A percentile compares a stretch with the other conserved stretches of the same genome.
These are phyloP conservation scores for Pterobdella sp. DNA, from an alignment of 2,888 invertebrate genomes.

Conservation along the genomic window DNA sequence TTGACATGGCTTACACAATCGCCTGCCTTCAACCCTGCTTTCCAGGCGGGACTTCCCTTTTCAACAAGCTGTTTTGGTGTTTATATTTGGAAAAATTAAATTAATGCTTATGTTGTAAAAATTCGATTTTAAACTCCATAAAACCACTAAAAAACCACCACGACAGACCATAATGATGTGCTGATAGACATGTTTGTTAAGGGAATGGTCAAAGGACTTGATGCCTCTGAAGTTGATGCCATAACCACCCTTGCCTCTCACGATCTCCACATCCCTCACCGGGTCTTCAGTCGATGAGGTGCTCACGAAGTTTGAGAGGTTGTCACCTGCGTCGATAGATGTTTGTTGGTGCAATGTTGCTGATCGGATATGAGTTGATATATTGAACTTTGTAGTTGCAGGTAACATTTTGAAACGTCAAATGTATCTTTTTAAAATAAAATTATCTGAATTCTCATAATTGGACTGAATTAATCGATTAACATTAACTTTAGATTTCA, in stretches of 20 bases:
- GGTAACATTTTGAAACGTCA: too few species aligned
- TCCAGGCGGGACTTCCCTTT: constrained; percentile 73
- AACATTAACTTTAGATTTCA: too few species aligned
- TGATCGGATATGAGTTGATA: neutral
- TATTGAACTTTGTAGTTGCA: constrained; percentile 3
- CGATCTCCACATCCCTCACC: constrained; percentile 76
- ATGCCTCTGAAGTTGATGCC: constrained; percentile 97
- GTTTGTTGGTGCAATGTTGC: constrained; percentile 8
- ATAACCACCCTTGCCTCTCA: constrained; percentile 86
- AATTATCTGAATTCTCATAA: too few species aligned
- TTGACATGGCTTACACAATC: constrained; percentile 79
- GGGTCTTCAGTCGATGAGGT: constrained; percentile 69
- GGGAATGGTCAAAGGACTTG: constrained; percentile 91
- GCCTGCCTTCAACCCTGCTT: constrained; percentile 60
- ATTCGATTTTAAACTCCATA: neutral
- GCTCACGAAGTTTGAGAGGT: constrained; percentile 84
- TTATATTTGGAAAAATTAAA: neutral
- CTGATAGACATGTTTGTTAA: constrained; percentile 96
- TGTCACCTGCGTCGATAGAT: constrained; percentile 74
- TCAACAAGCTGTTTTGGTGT: constrained; percentile 69
- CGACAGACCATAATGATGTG: constrained; percentile 77
- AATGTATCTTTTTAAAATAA: too few species aligned
- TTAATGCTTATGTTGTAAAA: neutral
- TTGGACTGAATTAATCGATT: too few species aligned
- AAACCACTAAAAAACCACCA: neutral